Evolutionary conservation across 35 echinoderm and acorn worm genomes (phyloP), one percentile per base, ranked within the genome.

Genomic region (Apostichopus japonicus): DNA sequence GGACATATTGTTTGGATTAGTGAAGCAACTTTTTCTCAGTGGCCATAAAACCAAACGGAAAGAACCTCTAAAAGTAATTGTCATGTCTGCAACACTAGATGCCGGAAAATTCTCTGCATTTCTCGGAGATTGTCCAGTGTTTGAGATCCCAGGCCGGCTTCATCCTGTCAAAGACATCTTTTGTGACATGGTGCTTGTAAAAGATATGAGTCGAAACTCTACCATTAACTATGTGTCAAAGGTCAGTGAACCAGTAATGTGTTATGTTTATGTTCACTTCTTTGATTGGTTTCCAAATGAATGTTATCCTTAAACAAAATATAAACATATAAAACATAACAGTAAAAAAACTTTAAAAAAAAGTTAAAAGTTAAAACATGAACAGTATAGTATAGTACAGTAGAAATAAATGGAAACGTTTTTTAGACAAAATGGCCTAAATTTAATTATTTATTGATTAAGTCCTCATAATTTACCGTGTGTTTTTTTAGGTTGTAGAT

Each of bases 1-100:
- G 96, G 96, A 98, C 63, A 98, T 98, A 53, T 65, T 98, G 55
- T 98, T 98, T 96, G 96, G 96, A 21, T 90, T 98, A 5, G 93
- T 98, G 52, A 98, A 98, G 87, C 92, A 98, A 75, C 90, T 98
- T 5, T 98, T 98, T 87, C 86, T 98, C 1, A 94, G 22, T 87
- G 83, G 80, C 55, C 53, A 84, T 21, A 92, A 91, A 61, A 27
- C 62, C 19, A 92, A 96, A 58, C 17, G 96, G 75, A 86, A 91
- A 80, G 76, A 53, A 51, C 94, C 93, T 16, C 77, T 96, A 1
- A 96, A 98, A 73, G 91, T 96, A 0, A 84, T 96, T 5, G 54
- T 98, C 23, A 98, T 98, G 96, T 98, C 96, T 17, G 96, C 96
- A 33, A 98, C 94, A 13, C 67, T 98, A 14, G 96, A 98, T 76